Evolutionary conservation across 2,797 vertebrate genomes (phyloP), one percentile per base, ranked within the genome.

Genomic region (Coilia nasus): DNA sequence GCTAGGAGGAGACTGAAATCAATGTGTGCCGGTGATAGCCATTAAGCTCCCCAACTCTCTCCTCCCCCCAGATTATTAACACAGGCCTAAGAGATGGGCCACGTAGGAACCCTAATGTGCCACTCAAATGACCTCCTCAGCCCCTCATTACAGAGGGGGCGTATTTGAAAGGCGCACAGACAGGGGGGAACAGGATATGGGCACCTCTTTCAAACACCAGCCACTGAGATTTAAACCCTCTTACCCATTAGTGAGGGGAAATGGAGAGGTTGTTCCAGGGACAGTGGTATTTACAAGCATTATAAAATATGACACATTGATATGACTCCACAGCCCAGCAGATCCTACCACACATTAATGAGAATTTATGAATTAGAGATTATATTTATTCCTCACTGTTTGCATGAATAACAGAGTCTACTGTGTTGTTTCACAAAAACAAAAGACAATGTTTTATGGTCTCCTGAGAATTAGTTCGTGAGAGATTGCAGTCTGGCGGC

Each of bases 41-140:
- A 1, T 71, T 71, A 6, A 15, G 14, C 17, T 80, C 50, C 50
- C 56, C 25, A 9, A 7, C 83, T 31, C 71, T 81, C 50, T 60
- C 44, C 71, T 81, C 54, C 46, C 28, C 46, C 46, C 64, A 21
- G 44, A 35, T 81, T 54, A 56, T 84, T 81, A 57, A 84, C 67
- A 62, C 7, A 5, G 14, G 6, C n/a, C 28, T 17, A 2, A 10
- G 35, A 78, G 71, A 78, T 21, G 35, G 71, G 6, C 31, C 71
- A 9, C 64, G 12, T 35, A 21, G 35, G 35, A 44, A 44, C 71
- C 71, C 41, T 78, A 78, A 75, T 75, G 67, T 75, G 28, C 28
- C 62, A 23, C 60, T 21, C n/a, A 25, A 21, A 25, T 11, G 60
- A 2, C 25, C 64, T 35, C 71, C 17, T 21, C 35, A 41, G 6